A percentile compares a stretch with the other conserved stretches of the same genome.
These are phyloP conservation scores for Hemistola chrysoprasaria DNA, from an alignment of 2,888 invertebrate species.

Conservation along the genomic window DNA sequence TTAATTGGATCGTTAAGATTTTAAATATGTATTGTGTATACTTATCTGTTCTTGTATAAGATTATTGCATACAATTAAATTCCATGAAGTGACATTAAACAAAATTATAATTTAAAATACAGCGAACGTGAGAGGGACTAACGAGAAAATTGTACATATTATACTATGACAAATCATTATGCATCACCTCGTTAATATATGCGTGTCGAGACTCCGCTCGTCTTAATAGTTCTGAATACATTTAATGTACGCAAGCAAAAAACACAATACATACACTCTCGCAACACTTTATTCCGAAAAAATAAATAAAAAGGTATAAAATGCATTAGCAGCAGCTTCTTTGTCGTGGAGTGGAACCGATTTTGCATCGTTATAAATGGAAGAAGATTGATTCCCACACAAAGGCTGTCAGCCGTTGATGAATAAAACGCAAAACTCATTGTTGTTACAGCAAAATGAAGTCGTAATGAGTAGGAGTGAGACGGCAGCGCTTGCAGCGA, in stretches of 20 bases:
- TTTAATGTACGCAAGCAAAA: slow-evolving; percentile 25
- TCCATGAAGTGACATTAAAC: slow-evolving; percentile 1
- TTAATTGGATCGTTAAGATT: no score
- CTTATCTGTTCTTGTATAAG: no score
- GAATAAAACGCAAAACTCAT: slow-evolving; percentile 63
- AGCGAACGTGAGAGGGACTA: slow-evolving; percentile 16
- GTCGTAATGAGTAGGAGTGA: slow-evolving; percentile 69
- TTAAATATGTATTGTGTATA: no score
- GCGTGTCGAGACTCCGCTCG: slow-evolving; percentile 13
- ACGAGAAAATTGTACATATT: slow-evolving; percentile 12
- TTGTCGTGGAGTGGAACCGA: slow-evolving; percentile 70
- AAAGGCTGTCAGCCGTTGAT: slow-evolving; percentile 67
- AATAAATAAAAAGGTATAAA: slow-evolving; percentile 48
- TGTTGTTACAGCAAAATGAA: slow-evolving; percentile 79
- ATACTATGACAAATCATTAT: slow-evolving; percentile 21
- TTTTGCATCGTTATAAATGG: slow-evolving; percentile 70
- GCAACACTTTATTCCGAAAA: slow-evolving; percentile 24
- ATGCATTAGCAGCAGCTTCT: slow-evolving; percentile 68
- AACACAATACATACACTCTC: slow-evolving; percentile 23
- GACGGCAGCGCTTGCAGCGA: slow-evolving; percentile 29
- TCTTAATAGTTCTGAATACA: slow-evolving; percentile 26
- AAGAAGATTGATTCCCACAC: slow-evolving; percentile 73
- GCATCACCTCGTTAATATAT: slow-evolving; percentile 18
- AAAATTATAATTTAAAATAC: slow-evolving; percentile 19
- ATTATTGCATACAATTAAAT: no score